These are phyloP conservation scores for Sterrhoptilus dennistouni DNA, from an alignment of 2,113 vertebrate species.

Conservation along the genomic window DNA sequence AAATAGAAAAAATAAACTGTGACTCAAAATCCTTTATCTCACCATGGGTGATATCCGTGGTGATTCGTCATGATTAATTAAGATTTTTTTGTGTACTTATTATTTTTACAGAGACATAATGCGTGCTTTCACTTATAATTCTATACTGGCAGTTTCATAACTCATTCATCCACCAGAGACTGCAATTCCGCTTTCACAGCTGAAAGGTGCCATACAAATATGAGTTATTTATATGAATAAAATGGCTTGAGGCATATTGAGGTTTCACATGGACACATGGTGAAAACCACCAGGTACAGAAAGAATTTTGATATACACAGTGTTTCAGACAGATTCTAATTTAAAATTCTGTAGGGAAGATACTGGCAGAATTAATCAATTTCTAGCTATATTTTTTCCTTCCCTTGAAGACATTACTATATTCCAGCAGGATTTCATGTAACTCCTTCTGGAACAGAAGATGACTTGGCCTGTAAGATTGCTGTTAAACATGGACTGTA, in stretches of 20 bases:
- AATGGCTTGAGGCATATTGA: not conserved
- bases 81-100: not conserved
- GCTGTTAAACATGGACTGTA: not conserved
- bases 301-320: not conserved
- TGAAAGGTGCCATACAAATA: constrained; percentile 15
- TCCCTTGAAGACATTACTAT: not conserved
- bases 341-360: constrained; percentile 17
- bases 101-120: not conserved
- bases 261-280: not conserved
- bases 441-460: not conserved
- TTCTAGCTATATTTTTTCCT: not conserved
- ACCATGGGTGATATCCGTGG: not conserved
- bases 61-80: not conserved
- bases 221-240: not conserved
- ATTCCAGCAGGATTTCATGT: not conserved
- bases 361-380: not conserved
- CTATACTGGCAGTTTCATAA: constrained; percentile 7
- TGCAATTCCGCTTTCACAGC: constrained; percentile 47
- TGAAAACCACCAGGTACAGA: not conserved
- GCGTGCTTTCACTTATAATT: not conserved
- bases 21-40: not conserved
- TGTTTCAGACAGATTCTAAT: not conserved
- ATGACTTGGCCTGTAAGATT: not conserved
- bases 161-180: constrained; percentile 59
- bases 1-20: not conserved